Evolutionary conservation across 2,113 vertebrate species (phyloP).

Genomic region (Arvicanthis niloticus): DNA sequence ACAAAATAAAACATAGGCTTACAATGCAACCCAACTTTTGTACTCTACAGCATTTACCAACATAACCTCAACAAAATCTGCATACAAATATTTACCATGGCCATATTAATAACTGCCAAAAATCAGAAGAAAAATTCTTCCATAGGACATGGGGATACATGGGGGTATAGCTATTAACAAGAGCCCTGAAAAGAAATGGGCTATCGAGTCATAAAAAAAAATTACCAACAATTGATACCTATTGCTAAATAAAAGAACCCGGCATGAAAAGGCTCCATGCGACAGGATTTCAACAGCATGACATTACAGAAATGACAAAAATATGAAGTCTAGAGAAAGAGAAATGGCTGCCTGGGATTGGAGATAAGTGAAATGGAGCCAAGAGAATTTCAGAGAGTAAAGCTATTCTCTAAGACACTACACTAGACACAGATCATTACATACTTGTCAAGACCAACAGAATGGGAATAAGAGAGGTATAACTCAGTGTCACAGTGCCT

Average conservation of each 20-base stretch:
- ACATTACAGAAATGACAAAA: conserved; percentile 20
- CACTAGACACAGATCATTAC: neutral
- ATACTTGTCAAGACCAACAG: neutral
- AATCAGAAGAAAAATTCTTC: neutral
- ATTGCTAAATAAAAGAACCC: neutral
- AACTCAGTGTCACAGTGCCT: neutral
- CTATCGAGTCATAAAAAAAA: neutral
- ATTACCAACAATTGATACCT: neutral
- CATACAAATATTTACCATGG: neutral
- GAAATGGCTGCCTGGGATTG: neutral
- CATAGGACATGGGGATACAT: neutral
- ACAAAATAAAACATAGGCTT: neutral
- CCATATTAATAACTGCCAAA: neutral
- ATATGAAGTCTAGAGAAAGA: neutral
- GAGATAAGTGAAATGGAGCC: neutral
- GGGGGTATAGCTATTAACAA: neutral
- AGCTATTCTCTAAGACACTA: neutral
- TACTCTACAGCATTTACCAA: neutral
- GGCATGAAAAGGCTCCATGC: neutral
- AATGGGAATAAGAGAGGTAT: neutral
- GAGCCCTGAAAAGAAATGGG: neutral
- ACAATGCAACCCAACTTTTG: neutral
- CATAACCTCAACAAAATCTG: neutral
- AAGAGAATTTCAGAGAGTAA: neutral
- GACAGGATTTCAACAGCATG: neutral